Evolutionary conservation across 2,888 invertebrate genomes (phyloP), one percentile per base, ranked within the genome.

Genomic region (Pachydiplax longipennis): DNA sequence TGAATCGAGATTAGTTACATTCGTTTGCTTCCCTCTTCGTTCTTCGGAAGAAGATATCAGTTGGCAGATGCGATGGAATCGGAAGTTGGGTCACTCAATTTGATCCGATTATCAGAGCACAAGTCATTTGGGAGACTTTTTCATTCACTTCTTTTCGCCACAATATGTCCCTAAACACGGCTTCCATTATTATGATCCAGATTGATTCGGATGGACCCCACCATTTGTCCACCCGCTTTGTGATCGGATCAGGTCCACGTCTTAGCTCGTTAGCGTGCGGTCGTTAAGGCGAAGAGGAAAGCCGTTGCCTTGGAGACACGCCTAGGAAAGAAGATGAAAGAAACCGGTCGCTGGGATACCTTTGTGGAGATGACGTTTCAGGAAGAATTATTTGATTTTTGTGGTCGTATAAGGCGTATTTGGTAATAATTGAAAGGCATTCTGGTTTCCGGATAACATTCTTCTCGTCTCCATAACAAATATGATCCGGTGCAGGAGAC

Each of bases 201-300:
- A 87, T 87, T 87, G 87, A 87, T 87, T 61, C 87, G 58, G 87
- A 87, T 61, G 61, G 25, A 15, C 58, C 61, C 58, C 61, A 25
- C 61, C 65, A 37, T 65, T 61, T 61, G 87, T 65, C 87, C 87
- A 37, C 65, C 65, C 81, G 65, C 31, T 73, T 31, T 73, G 31
- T 73, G 73, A 73, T 12, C 31, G 31, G 73, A 73, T 31, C 25
- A 31, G 12, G 25, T 65, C 65, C 65, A 87, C 61, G 87, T 87
- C 87, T 87, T 87, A 58, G 58, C 65, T 87, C 87, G 61, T 87
- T 87, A 87, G 58, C 87, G 87, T 87, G 18, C 61, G 58, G 87
- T 87, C 87, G 87, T 87, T 87, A 87, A 13, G 83, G 35, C 8
- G 44, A 35, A 12, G 87, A 61, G n/a, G n/a, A n/a, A n/a, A n/a